Evolutionary conservation across 2,113 vertebrate species (phyloP), one percentile per base, ranked within the genome.

Genomic region (Pseudolaguvia tuberculata): DNA sequence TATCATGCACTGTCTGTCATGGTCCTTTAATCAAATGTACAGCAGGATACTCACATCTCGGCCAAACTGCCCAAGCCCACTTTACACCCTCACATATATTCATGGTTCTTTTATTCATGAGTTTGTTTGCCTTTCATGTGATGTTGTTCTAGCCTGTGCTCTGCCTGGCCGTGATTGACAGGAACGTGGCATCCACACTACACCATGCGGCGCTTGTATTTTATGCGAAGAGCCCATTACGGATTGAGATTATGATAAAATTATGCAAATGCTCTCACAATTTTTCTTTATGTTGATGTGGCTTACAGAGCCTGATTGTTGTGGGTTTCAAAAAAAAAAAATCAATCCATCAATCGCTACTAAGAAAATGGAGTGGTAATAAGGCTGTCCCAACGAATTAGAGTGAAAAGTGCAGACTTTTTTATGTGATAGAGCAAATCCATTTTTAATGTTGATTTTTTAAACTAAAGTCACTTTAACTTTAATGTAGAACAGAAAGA

Each of bases 11-110:
- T 79, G 80, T 83, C 77, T 78, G 77, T 68, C 72, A 57, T 48
- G 71, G 59, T 77, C 65, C 65, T 79, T 83, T 78, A 82, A 83
- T 83, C 73, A 84, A 81, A 82, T 51, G 73, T 76, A 75, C 73
- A 39, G 55, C 50, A 35, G 74, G 77, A 83, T 66, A 78, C 79
- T 75, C 62, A 72, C 63, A 77, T 70, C 73, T 35, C 75, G 56
- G 79, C 77, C 78, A 78, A 73, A 65, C 72, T 57, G 59, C 67
- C 70, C 73, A 72, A 39, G 73, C 48, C 75, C 68, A 66, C 73
- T 77, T 75, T 58, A 74, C 70, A 61, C 57, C 42, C 5, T 52
- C 61, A 23, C 70, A 63, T 79, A 70, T 80, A 82, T 79, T 81
- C 80, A 80, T 62, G 57, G 63, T 14, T 73, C 72, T 65, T 77